Percentiles rank a stretch among this genome's conserved stretches.
phyloP scores from a whole-genome alignment of 1,140 invertebrate species.

The Zaprionus capensis region DNA sequence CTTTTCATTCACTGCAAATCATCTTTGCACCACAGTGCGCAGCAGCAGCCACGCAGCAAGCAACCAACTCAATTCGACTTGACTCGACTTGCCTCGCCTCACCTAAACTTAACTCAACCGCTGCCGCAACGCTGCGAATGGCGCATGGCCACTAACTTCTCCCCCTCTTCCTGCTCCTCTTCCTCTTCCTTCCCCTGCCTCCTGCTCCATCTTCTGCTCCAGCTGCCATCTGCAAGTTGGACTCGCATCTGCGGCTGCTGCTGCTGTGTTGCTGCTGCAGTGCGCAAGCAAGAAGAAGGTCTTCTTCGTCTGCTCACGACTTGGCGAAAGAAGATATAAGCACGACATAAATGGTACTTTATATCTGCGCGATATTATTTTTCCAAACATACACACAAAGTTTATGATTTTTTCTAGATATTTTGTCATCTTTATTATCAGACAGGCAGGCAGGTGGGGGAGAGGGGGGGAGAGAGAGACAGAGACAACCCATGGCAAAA shows the following conservation, averaged over 20 bases:
- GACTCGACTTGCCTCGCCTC: conserved; percentile 36
- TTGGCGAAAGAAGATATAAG: conserved; percentile 82
- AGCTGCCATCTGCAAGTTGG: neutral
- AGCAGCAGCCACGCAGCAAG: conserved; percentile 28
- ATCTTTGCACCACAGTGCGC: conserved; percentile 24
- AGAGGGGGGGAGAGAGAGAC: conserved; percentile 6
- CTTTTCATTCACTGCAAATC: neutral
- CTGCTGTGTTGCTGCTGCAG: neutral
- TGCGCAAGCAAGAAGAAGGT: neutral
- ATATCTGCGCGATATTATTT: conserved; percentile 82
- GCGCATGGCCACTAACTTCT: conserved; percentile 30
- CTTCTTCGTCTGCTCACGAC: conserved; percentile 61
- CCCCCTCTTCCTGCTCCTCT: neutral
- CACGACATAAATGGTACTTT: conserved; percentile 84
- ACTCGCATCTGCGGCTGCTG: neutral
- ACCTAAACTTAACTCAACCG: conserved; percentile 23
- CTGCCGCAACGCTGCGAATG: conserved; percentile 46
- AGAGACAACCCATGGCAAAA: conserved; percentile 40
- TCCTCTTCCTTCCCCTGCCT: neutral
- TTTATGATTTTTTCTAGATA: conserved; percentile 83
- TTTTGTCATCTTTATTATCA: conserved; percentile 84
- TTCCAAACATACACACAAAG: conserved; percentile 82
- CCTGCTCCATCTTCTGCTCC: neutral
- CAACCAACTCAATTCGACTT: conserved; percentile 47
- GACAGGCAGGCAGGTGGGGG: conserved; percentile 31